A percentile compares a stretch with the other conserved stretches of the same genome.
Evolutionary conservation across 2,113 vertebrate species (phyloP).

Genomic region (Paradisaea rubra): DNA sequence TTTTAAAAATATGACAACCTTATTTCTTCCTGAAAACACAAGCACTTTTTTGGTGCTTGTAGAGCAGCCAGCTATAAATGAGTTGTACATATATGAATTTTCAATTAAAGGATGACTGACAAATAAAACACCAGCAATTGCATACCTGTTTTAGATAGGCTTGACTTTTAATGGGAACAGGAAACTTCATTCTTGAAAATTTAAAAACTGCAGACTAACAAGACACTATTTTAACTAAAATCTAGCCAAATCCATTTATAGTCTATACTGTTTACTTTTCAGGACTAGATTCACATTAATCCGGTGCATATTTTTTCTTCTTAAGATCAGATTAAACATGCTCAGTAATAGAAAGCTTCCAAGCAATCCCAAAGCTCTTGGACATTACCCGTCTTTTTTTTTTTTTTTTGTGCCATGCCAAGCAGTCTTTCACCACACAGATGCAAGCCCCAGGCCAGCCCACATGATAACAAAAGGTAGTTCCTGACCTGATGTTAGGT

Average conservation of each 20-base stretch:
- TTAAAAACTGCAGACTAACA: not conserved
- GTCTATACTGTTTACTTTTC: not conserved
- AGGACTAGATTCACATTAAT: not conserved
- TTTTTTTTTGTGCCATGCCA: conserved; percentile 70
- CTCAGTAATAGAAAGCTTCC: conserved; percentile 79
- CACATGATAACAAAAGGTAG: conserved; percentile 68
- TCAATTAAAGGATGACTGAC: not conserved
- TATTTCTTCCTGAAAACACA: not conserved
- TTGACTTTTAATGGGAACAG: not conserved
- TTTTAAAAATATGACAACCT: not conserved
- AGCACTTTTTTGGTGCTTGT: not conserved
- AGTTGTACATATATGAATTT: not conserved
- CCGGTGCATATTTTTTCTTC: conserved; percentile 46
- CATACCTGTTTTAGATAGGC: not conserved
- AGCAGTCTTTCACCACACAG: conserved; percentile 68
- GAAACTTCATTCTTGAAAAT: not conserved
- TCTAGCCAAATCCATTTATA: not conserved
- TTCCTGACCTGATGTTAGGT: conserved; percentile 71
- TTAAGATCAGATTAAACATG: conserved; percentile 71
- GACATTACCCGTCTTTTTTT: not conserved
- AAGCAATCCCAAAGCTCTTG: conserved; percentile 67
- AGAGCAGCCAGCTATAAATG: not conserved
- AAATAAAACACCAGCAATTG: not conserved
- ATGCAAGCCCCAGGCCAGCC: conserved; percentile 76
- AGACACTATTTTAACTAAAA: not conserved